Conservation (phyloP, 2,888 invertebrate genomes). For the Tubulanus polymorphus region DNA sequence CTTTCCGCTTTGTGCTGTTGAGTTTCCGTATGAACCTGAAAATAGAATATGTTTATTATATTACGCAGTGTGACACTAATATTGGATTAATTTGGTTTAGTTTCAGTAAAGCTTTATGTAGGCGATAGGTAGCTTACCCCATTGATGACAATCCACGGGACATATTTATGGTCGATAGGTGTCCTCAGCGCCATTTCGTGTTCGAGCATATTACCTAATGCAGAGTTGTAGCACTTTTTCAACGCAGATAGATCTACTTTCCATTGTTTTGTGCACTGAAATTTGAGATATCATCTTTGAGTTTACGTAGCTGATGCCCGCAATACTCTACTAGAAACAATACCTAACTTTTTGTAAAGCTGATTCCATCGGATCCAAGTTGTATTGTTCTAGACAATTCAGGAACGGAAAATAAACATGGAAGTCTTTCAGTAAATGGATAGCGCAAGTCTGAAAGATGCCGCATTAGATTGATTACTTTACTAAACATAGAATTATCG, state of each 20-base stretch:
- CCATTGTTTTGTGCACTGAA: no score
- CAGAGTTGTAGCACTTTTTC: slow-evolving; percentile 31
- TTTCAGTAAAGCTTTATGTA: no score
- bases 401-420: slow-evolving; percentile 39
- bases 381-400: slow-evolving; percentile 39
- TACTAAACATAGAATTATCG: no score
- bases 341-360: no score
- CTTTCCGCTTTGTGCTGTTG: slow-evolving; percentile 31
- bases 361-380: slow-evolving; percentile 19
- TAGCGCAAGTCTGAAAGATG: slow-evolving; percentile 49
- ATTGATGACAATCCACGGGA: slow-evolving; percentile 51
- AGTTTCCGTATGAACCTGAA: slow-evolving; percentile 38
- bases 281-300: no score
- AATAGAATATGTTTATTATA: no score
- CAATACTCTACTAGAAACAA: no score
- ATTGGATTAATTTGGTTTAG: no score
- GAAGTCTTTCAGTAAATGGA: slow-evolving; percentile 29
- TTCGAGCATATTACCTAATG: slow-evolving; percentile 38
- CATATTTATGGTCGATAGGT: slow-evolving; percentile 37
- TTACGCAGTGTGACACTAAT: no score
- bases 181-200: slow-evolving; percentile 47
- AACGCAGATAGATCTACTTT: slow-evolving; percentile 31
- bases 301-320: no score
- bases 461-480: no score
- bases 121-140: no score